These are phyloP conservation scores for Danionella cerebrum DNA, from an alignment of 2,113 vertebrate species.

Conservation along the genomic window DNA sequence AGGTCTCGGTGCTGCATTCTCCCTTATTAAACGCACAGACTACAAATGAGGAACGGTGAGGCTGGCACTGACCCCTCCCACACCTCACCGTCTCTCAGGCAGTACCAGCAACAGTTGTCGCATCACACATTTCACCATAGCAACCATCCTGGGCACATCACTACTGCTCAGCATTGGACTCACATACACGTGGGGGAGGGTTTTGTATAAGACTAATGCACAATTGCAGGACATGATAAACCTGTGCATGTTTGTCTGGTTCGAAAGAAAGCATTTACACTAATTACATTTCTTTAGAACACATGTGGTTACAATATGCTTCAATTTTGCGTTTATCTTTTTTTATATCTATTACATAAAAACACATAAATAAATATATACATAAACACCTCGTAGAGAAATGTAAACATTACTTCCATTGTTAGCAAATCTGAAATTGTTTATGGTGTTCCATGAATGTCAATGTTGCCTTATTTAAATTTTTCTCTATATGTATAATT, in stretches of 20 bases:
- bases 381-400: too few relatives aligned
- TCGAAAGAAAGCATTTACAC: neutral
- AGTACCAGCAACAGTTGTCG: constrained; percentile 44
- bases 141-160: constrained; percentile 51
- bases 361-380: too few relatives aligned
- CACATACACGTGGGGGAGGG: constrained; percentile 25
- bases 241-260: neutral
- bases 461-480: too few relatives aligned
- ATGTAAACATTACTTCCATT: too few relatives aligned
- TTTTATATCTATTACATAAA: too few relatives aligned
- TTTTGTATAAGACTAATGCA: constrained; percentile 28
- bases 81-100: neutral
- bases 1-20: neutral
- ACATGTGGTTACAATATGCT: too few relatives aligned
- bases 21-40: neutral
- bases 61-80: constrained; percentile 29
- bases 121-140: constrained; percentile 55
- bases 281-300: neutral
- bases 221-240: constrained; percentile 4
- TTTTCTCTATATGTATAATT: too few relatives aligned
- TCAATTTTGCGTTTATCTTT: too few relatives aligned
- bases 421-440: too few relatives aligned
- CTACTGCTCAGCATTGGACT: constrained; percentile 33
- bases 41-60: constrained; percentile 5
- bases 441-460: too few relatives aligned